A percentile compares a stretch with the other conserved stretches of the same genome.
These are phyloP conservation scores for Marisa cornuarietis DNA, from an alignment of 1,140 invertebrate genomes.

Conservation along the genomic window DNA sequence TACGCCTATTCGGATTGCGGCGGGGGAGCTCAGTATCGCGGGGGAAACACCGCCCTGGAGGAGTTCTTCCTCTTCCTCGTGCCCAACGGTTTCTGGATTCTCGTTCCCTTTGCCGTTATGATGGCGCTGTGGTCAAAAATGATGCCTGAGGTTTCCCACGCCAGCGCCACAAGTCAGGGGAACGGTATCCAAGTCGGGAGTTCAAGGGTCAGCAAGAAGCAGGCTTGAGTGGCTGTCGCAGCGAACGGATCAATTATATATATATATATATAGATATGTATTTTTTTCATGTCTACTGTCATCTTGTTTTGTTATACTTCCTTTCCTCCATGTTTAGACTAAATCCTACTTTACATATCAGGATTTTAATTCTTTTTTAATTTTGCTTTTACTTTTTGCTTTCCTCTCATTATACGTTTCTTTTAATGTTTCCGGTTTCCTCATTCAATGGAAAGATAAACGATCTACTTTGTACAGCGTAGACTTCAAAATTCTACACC, in stretches of 20 bases:
- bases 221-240: neutral
- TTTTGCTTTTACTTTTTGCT: neutral
- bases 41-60: slow-evolving; percentile 33
- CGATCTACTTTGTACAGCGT: too few relatives aligned
- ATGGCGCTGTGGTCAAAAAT: slow-evolving; percentile 37
- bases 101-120: slow-evolving; percentile 42
- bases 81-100: slow-evolving; percentile 49
- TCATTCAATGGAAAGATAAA: neutral
- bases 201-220: neutral
- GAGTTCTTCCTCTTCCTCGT: slow-evolving; percentile 48
- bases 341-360: neutral
- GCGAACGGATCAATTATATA: neutral
- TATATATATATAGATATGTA: neutral
- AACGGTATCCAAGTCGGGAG: neutral
- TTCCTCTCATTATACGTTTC: neutral
- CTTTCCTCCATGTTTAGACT: neutral
- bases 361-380: neutral
- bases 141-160: slow-evolving; percentile 6
- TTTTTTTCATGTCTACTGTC: too few relatives aligned
- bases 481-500: too few relatives aligned
- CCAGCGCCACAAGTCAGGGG: too few relatives aligned
- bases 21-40: slow-evolving; percentile 37
- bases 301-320: neutral
- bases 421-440: neutral
- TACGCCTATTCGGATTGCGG: slow-evolving; percentile 48